Base-by-base conservation (phyloP, 2,888 invertebrate genomes). In the Diloba caeruleocephala region DNA sequence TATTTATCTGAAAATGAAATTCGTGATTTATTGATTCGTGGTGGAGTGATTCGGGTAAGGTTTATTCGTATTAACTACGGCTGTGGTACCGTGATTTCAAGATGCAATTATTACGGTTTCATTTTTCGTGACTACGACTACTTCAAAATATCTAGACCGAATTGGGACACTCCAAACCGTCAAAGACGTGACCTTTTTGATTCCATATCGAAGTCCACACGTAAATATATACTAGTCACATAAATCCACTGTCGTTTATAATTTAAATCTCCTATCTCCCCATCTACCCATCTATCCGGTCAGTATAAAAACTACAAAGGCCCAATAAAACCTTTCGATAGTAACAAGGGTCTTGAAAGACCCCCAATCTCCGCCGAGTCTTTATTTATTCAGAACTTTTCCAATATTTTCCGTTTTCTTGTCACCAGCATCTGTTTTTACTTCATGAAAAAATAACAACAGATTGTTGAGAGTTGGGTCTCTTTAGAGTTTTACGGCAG, bases 311-410 rank as follows among this genome's bases (percentile, higher is more conserved):
- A 58, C 26, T 26, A 56, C 51, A 54, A 57, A 53, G 46, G 36
- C 36, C 26, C 44, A 63, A 70, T 68, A 57, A 59, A 63, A 63
- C 44, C 54, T 52, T 53, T 63, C 57, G 33, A 52, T 61, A 45
- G 41, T 48, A 63, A 68, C 54, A 57, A 60, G 50, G 53, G 51
- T 29, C 10, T 42, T 25, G 32, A 51, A 21, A 39, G 23, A 26
- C 10, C 37, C 10, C 37, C 13, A 37, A 41, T 6, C 32, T 60
- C 23, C 7, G 29, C 7, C 14, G 29, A 37, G 19, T 39, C 51
- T 60, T 77, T 78, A 78, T 77, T 78, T 78, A 78, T 76, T 76
- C 69, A 72, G 43, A 83, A 83, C 73, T 84, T 85, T 82, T 85
- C 78, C 82, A 85, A 86, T 87, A 84, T 80, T 78, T 77, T 60